Evolutionary conservation across 2,113 vertebrate species (phyloP).

Genomic region (Serinus canaria): DNA sequence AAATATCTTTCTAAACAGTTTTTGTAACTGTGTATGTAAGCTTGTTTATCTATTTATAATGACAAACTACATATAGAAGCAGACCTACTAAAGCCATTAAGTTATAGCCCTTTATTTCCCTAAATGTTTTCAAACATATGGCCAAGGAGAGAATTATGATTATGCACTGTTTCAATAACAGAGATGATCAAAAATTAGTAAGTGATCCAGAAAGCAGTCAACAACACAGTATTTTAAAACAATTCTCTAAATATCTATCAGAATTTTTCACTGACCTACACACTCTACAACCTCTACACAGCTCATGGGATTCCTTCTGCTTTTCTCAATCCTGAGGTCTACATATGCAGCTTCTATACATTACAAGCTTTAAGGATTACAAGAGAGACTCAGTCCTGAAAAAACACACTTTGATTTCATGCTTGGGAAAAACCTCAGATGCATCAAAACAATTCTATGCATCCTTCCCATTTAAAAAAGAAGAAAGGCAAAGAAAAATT

Average conservation of each 20-base stretch:
- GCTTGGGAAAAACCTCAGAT: background rate
- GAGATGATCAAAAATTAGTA: background rate
- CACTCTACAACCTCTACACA: background rate
- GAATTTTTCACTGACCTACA: background rate
- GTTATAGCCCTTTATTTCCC: background rate
- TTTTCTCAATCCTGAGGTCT: background rate
- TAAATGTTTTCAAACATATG: background rate
- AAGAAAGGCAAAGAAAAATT: rapidly evolving
- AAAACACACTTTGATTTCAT: background rate
- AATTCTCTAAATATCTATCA: background rate
- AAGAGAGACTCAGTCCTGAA: background rate
- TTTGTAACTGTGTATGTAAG: background rate
- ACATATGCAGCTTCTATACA: background rate
- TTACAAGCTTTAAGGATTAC: background rate
- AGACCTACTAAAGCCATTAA: background rate
- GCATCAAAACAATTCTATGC: background rate
- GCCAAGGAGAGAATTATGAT: background rate
- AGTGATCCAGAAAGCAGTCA: background rate
- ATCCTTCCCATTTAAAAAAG: background rate
- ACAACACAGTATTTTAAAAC: background rate
- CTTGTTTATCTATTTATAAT: background rate
- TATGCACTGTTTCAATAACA: background rate
- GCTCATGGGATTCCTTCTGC: background rate
- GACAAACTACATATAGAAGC: background rate
- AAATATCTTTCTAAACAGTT: background rate